Conservation (phyloP, 2,888 invertebrate species). For the Lampropteryx suffumata region DNA sequence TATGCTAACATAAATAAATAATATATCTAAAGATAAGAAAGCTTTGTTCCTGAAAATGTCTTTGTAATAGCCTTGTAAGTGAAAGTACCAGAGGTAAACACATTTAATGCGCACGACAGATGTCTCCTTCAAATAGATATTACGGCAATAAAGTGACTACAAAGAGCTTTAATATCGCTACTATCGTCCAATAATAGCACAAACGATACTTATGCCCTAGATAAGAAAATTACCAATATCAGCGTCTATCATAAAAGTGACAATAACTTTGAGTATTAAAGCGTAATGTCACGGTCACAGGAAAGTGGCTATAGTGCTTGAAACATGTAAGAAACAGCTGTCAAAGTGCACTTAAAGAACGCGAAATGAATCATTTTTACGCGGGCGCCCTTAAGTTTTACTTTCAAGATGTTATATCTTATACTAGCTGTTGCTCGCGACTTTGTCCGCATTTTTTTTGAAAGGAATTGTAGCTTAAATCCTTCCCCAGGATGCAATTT, state of each 20-base stretch:
- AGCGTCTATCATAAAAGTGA: conserved; percentile 14
- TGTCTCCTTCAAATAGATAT: not conserved
- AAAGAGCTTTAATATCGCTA: not conserved
- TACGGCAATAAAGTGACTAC: conserved; percentile 1
- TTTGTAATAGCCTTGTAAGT: too few species aligned
- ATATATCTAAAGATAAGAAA: too few species aligned
- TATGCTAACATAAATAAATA: too few species aligned
- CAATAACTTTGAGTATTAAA: conserved; percentile 8
- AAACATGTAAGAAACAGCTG: not conserved
- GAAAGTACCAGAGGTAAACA: too few species aligned
- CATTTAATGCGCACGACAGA: too few species aligned
- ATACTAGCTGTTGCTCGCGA: too few species aligned
- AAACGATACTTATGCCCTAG: not conserved
- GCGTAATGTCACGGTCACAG: conserved; percentile 4
- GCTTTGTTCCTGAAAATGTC: too few species aligned
- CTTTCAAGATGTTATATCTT: too few species aligned
- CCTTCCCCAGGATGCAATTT: too few species aligned
- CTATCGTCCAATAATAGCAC: not conserved
- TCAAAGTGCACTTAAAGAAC: conserved; percentile 5
- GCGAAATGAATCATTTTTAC: conserved; percentile 5
- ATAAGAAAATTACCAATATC: conserved; percentile 17
- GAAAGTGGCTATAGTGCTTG: conserved; percentile 7
- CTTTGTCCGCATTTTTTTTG: too few species aligned
- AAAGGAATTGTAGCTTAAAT: too few species aligned
- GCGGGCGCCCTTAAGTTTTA: not conserved